Percentiles rank a stretch among this genome's conserved stretches.
Conservation (phyloP, 2,797 vertebrate species). For the Rhabdomys pumilio region DNA sequence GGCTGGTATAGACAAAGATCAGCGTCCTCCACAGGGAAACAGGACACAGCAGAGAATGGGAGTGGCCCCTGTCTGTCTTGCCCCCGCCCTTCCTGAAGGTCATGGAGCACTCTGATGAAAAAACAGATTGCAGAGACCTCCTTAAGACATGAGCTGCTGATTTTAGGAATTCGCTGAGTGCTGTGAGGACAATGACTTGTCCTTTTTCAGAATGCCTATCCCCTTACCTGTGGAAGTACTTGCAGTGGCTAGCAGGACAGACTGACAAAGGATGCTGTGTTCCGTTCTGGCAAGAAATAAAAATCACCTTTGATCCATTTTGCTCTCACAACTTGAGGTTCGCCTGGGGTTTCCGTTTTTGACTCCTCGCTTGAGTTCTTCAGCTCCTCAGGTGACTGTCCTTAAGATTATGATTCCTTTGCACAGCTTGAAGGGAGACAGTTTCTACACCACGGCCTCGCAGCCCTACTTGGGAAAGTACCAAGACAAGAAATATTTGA, state of each 20-base stretch:
- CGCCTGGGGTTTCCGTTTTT: not conserved
- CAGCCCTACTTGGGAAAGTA: not conserved
- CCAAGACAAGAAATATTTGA: not conserved
- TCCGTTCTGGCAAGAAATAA: not conserved
- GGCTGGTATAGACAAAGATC: not conserved
- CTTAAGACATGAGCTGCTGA: not conserved
- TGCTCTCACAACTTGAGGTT: not conserved
- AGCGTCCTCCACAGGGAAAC: not conserved
- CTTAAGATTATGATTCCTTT: not conserved
- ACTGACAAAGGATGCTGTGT: not conserved
- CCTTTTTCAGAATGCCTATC: not conserved
- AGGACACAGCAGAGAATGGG: not conserved
- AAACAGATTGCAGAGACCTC: not conserved
- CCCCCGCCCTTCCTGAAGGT: not conserved
- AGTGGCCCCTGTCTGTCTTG: not conserved
- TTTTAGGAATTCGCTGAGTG: not conserved
- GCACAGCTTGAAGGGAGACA: not conserved
- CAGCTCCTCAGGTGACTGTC: not conserved
- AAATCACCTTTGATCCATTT: not conserved
- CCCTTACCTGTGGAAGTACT: not conserved
- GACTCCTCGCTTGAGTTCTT: not conserved
- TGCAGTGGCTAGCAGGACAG: not conserved
- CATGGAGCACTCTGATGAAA: not conserved
- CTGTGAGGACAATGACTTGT: not conserved
- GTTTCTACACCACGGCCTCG: not conserved